Percentiles rank a stretch among this genome's conserved stretches.
These are phyloP conservation scores for Empidonax traillii DNA, from an alignment of 2,113 vertebrate genomes.

Conservation along the genomic window DNA sequence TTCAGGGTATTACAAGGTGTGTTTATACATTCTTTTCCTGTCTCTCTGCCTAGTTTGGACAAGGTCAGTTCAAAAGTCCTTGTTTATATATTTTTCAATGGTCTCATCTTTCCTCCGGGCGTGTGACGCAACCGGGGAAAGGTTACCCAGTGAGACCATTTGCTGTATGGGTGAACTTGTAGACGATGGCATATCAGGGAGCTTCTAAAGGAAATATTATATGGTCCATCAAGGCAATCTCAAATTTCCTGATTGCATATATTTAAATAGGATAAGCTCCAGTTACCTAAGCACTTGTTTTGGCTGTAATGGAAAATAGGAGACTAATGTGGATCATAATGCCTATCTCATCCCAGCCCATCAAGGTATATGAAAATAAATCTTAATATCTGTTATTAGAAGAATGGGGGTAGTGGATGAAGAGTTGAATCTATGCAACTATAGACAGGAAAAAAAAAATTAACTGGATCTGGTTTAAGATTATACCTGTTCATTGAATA, in stretches of 20 bases:
- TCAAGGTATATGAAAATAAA: constrained; percentile 69
- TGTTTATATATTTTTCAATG: constrained; percentile 47
- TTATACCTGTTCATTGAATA: constrained; percentile 60
- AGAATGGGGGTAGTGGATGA: not conserved
- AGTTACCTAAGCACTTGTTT: constrained; percentile 68
- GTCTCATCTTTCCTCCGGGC: constrained; percentile 71
- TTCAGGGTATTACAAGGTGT: not conserved
- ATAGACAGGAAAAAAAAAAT: not conserved
- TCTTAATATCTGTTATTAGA: constrained; percentile 52
- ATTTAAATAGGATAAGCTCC: constrained; percentile 76
- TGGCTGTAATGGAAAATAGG: constrained; percentile 71
- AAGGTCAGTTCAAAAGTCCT: constrained; percentile 39
- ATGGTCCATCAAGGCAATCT: constrained; percentile 76
- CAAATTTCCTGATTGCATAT: constrained; percentile 80
- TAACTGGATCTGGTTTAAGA: constrained; percentile 14
- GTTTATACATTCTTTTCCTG: constrained; percentile 13
- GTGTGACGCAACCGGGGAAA: constrained; percentile 57
- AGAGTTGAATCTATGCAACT: not conserved
- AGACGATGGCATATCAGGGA: constrained; percentile 70
- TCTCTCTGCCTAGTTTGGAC: not conserved
- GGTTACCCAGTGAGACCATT: constrained; percentile 66
- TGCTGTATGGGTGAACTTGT: constrained; percentile 73
- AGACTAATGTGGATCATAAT: constrained; percentile 64
- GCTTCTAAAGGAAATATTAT: constrained; percentile 81
- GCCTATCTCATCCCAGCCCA: constrained; percentile 26